Evolutionary conservation across 2,797 vertebrate genomes (phyloP), one percentile per base, ranked within the genome.

Genomic region (Arnoldichthys spilopterus): DNA sequence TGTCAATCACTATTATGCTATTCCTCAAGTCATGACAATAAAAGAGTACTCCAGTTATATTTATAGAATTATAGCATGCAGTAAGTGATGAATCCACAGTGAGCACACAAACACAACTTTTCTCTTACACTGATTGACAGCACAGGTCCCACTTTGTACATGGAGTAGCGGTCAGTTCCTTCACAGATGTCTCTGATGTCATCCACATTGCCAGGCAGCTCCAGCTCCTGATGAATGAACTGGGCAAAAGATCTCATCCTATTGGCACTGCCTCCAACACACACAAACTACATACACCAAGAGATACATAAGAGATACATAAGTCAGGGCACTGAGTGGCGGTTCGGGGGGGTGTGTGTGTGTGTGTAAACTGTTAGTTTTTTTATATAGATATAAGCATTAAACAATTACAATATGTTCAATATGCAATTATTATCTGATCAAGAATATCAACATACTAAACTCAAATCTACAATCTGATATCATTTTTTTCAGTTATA

Each of bases 211-310:
- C 91, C 93, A 0, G 88, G 67, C 66, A 95, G 80, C 0, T 90
- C 84, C 72, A 98, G 91, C 88, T 97, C 93, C 82, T 90, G 86
- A 70, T 90, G 94, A 77, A 95, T 94, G 76, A 96, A 93, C 88
- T 93, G 89, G 20, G 96, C 96, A 49, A 97, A 98, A 1, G 92
- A 90, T 88, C 92, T 94, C 97, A 96, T 97, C 79, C 95, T 91
- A 67, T 92, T 95, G 0, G 93, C 86, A 69, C 96, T 98, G 64
- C 96, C 94, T 0, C 96, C 95, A 0, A 96, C 91, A 1, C 96
- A 98, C 76, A 95, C 96, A 76, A 97, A 97, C 95, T 96, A 81
- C 9, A 40, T 54, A 58, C 66, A 76, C 15, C 34, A 30, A 67
- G 11, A 67, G 4, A 75, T 16, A 68, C 1, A 79, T n/a, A n/a